A percentile compares a stretch with the other conserved stretches of the same genome.
phyloP scores from a whole-genome alignment of 2,888 invertebrate genomes.

The Cheilosia pagana region DNA sequence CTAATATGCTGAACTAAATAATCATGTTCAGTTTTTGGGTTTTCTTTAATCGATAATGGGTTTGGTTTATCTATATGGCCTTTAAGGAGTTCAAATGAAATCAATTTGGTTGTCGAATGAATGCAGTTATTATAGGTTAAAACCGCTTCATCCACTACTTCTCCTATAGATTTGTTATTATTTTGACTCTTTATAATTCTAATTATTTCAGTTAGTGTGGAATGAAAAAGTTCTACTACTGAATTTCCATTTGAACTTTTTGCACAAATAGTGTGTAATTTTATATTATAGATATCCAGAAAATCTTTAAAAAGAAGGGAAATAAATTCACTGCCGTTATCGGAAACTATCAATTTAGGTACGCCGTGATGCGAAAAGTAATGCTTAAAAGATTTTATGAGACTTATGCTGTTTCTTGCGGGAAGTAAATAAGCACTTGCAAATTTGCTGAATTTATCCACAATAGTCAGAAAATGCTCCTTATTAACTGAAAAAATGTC shows the following conservation, averaged over 20 bases:
- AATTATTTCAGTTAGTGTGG: background rate
- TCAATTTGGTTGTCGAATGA: background rate
- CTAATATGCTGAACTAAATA: too few species aligned
- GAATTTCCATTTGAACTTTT: constrained; percentile 8
- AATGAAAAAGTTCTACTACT: background rate
- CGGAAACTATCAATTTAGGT: background rate
- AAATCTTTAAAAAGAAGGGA: background rate
- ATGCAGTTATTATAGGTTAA: constrained; percentile 5
- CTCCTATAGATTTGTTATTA: constrained; percentile 4
- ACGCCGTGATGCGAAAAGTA: background rate
- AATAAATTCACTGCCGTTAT: background rate
- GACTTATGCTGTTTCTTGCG: constrained; percentile 10
- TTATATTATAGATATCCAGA: background rate
- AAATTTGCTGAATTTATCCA: constrained; percentile 12
- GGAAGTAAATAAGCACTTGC: constrained; percentile 3
- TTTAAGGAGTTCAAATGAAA: background rate
- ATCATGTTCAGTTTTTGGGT: background rate
- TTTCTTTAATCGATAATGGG: background rate
- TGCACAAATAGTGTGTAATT: background rate
- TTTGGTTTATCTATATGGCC: constrained; percentile 5
- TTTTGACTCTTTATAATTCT: background rate
- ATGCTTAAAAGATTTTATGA: background rate
- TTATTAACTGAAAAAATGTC: background rate
- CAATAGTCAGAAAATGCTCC: constrained; percentile 3
- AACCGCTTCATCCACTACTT: constrained; percentile 2